Evolutionary conservation across 2,113 vertebrate species (phyloP), one percentile per base, ranked within the genome.

Genomic region (Pangasianodon gigas): DNA sequence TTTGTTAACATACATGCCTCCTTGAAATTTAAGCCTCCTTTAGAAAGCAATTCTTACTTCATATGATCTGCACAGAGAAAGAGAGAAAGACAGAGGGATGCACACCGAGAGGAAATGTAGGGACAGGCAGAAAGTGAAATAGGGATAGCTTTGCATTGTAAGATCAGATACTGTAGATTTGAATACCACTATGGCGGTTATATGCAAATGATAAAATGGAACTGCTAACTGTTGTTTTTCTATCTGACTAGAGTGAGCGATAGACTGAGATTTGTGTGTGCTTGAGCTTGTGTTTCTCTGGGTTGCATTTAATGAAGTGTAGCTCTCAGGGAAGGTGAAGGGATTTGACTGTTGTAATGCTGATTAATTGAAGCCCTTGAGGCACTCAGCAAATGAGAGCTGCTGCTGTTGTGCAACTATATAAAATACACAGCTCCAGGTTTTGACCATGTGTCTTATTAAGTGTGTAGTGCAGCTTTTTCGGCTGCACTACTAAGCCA

Each of bases 311-410:
- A 84, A 84, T 84, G 24, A 84, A 84, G 26, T 84, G 44, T 21
- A 81, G 56, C 75, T 51, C 58, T 80, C 21, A 74, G 79, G 37
- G 32, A 56, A 71, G 62, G 62, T 69, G 62, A 56, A 69, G 79
- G 79, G 87, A 71, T 71, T 71, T 41, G 48, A 83, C 44, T 88
- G 48, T 69, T 62, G 54, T 88, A 29, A 83, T 71, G 37, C 62
- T 88, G 87, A 88, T 88, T 88, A 88, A 88, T 69, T 56, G 60
- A 88, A 89, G 65, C 87, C 80, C 51, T 71, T 54, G 46, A 83
- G 87, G 51, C 87, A 84, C 80, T 89, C 65, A 58, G 65, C 32
- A 56, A 83, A 88, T 71, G 62, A 88, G 80, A 54, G 21, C 79
- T 44, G 62, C 32, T 67, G 58, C 32, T 29, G 74, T 65, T 80